Base-by-base conservation (phyloP, 2,797 vertebrate genomes). In the Sebastes diaconus region DNA sequence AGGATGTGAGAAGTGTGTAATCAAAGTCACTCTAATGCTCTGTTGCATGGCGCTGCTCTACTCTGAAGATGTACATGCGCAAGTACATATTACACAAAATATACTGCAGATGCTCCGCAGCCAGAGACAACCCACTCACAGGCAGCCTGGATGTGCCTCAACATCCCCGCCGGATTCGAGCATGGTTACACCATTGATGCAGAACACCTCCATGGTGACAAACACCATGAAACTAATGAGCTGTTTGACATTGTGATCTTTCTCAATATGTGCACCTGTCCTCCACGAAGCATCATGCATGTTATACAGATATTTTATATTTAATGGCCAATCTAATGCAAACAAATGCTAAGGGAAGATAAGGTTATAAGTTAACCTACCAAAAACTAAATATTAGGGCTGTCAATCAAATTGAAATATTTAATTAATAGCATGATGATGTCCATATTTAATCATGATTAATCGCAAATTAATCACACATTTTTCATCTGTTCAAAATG, bases 201-300 rank as follows among this genome's bases (percentile, higher is more conserved):
- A 65, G 69, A 90, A 83, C 85, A 54, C 81, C 90, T 88, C 77
- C 77, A 84, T 73, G 78, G 91, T 89, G 91, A 93, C 88, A 88
- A 92, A 89, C 88, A 91, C 79, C 84, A 73, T 83, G 69, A 86
- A 91, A 83, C 90, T 94, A 95, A 94, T 93, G 92, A 92, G 87
- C 90, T 94, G 91, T 92, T 90, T 83, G 94, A 93, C 90, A 83
- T 18, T 25, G 73, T 78, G 83, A 82, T 92, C 84, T 75, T 80
- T 78, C 73, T 84, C 83, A 71, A 54, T 82, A 34, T 70, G 80
- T 61, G 63, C 84, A 87, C 83, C 85, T 90, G 86, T 88, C 79
- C 36, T 79, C 63, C 61, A 67, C 42, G 22, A 71, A 5, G 22
- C 68, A 11, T 61, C 61, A 7, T 12, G 50, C 67, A 36, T 68